phyloP scores from a whole-genome alignment of 2,888 invertebrate genomes.

The Salticus scenicus region DNA sequence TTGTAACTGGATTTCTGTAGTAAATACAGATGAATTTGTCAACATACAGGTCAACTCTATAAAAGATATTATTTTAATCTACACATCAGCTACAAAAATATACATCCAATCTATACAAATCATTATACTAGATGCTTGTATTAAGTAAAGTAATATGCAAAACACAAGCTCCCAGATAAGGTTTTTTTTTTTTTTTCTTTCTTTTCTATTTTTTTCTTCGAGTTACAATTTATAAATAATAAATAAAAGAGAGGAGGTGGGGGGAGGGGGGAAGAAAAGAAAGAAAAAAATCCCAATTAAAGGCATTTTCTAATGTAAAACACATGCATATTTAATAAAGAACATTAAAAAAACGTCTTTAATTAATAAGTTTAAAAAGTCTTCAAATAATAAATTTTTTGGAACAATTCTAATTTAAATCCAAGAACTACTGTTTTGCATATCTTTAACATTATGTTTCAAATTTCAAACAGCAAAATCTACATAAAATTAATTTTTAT shows the following conservation, averaged over 20 bases:
- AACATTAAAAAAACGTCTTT: no score
- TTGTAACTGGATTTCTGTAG: constrained; percentile 9
- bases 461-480: no score
- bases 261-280: neutral
- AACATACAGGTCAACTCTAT: constrained; percentile 22
- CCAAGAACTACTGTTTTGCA: no score
- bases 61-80: constrained; percentile 29
- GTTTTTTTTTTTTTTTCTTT: no score
- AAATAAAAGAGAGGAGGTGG: no score
- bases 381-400: no score
- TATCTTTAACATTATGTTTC: no score
- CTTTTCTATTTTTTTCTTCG: neutral
- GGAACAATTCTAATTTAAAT: no score
- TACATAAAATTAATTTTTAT: no score
- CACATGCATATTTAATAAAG: no score
- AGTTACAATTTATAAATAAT: no score
- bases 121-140: neutral
- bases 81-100: constrained; percentile 56
- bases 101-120: constrained; percentile 41
- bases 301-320: neutral
- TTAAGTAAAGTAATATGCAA: neutral
- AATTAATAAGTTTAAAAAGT: no score
- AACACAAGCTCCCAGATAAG: neutral
- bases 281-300: neutral
- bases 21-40: constrained; percentile 39